These are phyloP conservation scores for Zele albiditarsus DNA, from an alignment of 2,888 invertebrate species.

Conservation along the genomic window DNA sequence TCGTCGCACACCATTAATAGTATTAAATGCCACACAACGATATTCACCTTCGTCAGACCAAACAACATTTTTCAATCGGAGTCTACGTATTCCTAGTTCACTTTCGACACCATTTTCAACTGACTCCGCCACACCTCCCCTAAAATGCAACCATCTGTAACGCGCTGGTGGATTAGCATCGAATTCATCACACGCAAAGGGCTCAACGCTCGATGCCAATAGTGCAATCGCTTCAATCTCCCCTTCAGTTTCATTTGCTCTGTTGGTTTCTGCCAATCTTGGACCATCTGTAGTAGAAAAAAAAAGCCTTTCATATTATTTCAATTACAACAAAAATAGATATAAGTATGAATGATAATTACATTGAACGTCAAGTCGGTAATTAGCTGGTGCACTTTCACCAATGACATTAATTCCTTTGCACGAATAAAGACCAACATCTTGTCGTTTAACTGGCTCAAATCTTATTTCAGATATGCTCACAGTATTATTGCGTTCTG, in stretches of 20 bases:
- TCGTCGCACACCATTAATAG: slow-evolving; percentile 72
- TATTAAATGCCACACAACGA: slow-evolving; percentile 75
- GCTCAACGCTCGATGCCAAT: slow-evolving; percentile 72
- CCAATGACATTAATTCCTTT: slow-evolving; percentile 89
- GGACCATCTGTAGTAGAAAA: slow-evolving; percentile 72
- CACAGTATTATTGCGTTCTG: slow-evolving; percentile 68
- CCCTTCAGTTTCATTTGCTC: slow-evolving; percentile 62
- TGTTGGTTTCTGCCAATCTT: slow-evolving; percentile 53
- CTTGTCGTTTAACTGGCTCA: slow-evolving; percentile 75
- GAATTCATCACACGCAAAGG: slow-evolving; percentile 74
- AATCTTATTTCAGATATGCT: slow-evolving; percentile 73
- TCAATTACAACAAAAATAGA: not conserved
- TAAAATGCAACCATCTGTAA: slow-evolving; percentile 74
- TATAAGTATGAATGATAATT: slow-evolving; percentile 54
- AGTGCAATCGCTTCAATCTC: slow-evolving; percentile 67
- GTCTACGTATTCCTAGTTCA: slow-evolving; percentile 61
- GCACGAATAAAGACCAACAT: slow-evolving; percentile 88
- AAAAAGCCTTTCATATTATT: slow-evolving; percentile 13
- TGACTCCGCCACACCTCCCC: slow-evolving; percentile 63
- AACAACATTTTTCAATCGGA: slow-evolving; percentile 74
- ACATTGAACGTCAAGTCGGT: slow-evolving; percentile 77
- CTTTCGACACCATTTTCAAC: slow-evolving; percentile 67
- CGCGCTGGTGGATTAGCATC: slow-evolving; percentile 76
- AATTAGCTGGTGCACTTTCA: slow-evolving; percentile 75
- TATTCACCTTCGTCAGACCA: slow-evolving; percentile 77